Base-by-base conservation (phyloP, 2,888 invertebrate species). In the Mesopsocus fuscifrons region DNA sequence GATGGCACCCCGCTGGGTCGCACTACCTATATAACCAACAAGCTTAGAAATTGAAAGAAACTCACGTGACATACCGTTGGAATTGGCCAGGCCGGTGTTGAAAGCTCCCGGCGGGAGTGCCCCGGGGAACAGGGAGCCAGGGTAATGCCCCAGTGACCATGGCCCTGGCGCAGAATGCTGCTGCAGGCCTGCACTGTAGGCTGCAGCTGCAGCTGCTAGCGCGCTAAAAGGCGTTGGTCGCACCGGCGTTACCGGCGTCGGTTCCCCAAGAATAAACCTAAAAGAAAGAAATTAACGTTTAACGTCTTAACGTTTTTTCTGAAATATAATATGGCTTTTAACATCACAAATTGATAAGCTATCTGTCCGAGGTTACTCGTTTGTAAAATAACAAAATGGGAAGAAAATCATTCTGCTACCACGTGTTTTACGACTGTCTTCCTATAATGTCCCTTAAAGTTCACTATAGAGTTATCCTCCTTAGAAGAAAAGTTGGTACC, bases 161-260 rank as follows among this genome's bases (percentile, higher is more conserved):
- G 46, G 38, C 4, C 38, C 38, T 3, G 38, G 38, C n/a, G 38
- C 38, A 20, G 38, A 38, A 20, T 38, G 52, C 44, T 57, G 58
- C 44, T 60, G 62, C 55, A 58, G 55, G 47, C 58, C 62, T 42
- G 56, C 60, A 46, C 61, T 49, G 32, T 50, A 52, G 15, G 75
- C 72, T 11, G 71, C 73, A 43, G 80, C 80, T 46, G 79, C 79
- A 46, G 77, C 77, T 38, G 74, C 74, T 44, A 77, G 55, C 16
- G 77, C 75, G 55, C 76, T 78, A 61, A 81, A 81, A 16, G 81
- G 80, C 46, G 78, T 81, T 49, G 81, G 81, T 51, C 81, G 60
- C 47, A 82, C 79, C 17, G 77, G 77, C 13, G 55, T 31, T 45
- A 40, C 1, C 38, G 47, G 31, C 30, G 46, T 40, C 41, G 34